These are phyloP conservation scores for Cephus spinipes DNA, from an alignment of 2,888 invertebrate genomes.

Conservation along the genomic window DNA sequence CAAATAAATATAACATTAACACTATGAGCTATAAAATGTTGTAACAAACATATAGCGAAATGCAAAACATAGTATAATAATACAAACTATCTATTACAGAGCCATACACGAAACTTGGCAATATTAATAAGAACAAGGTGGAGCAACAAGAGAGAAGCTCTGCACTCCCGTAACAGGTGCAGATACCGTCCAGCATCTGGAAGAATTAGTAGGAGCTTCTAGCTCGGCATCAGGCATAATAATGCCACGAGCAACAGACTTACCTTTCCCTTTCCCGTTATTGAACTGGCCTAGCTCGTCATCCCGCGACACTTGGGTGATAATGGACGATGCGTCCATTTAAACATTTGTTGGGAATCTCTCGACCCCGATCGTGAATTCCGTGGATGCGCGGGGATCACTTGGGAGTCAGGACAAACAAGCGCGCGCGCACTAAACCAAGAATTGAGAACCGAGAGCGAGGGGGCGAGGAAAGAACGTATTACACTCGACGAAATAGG, in stretches of 20 bases:
- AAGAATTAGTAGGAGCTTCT: constrained; percentile 14
- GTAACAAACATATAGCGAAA: neutral
- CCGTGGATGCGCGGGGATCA: constrained; percentile 51
- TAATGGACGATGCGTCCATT: constrained; percentile 99
- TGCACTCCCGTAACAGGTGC: constrained; percentile 57
- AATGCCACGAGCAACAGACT: constrained; percentile 15
- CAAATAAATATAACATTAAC: neutral
- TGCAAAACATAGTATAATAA: neutral
- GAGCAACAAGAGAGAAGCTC: constrained; percentile 25
- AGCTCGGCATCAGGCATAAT: constrained; percentile 25
- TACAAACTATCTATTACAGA: neutral
- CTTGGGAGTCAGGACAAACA: constrained; percentile 30
- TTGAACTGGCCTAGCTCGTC: constrained; percentile 88
- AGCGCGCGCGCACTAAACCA: constrained; percentile 23
- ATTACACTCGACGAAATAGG: constrained; percentile 18
- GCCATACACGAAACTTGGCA: neutral
- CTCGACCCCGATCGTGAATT: constrained; percentile 58
- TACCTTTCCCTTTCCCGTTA: constrained; percentile 86
- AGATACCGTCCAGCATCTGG: constrained; percentile 36
- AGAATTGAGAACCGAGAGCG: constrained; percentile 22
- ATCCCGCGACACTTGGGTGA: constrained; percentile 98
- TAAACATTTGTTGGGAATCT: constrained; percentile 74
- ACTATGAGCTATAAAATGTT: neutral
- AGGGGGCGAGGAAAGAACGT: constrained; percentile 27
- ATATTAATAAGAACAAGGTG: constrained; percentile 2